These are phyloP conservation scores for Phenganax stokvisi DNA, from an alignment of 92 coral and sea anemone species.

Conservation along the genomic window DNA sequence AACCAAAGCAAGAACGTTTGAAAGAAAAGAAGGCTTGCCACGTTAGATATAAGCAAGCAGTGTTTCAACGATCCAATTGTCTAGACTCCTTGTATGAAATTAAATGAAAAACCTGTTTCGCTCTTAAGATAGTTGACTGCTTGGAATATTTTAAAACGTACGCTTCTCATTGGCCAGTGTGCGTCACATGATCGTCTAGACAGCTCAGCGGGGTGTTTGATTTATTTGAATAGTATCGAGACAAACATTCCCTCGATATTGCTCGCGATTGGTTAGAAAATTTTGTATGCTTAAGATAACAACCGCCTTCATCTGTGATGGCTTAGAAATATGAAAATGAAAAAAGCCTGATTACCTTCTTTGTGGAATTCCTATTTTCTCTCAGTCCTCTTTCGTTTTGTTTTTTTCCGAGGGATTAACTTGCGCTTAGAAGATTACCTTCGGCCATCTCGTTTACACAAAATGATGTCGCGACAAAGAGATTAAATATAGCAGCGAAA, in stretches of 20 bases:
- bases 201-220: slow-evolving; percentile 58
- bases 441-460: not conserved
- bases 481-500: slow-evolving; percentile 25
- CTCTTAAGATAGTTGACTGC: slow-evolving; percentile 47
- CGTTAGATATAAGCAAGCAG: slow-evolving; percentile 44
- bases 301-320: slow-evolving; percentile 21
- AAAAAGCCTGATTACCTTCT: not conserved
- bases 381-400: not conserved
- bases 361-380: not conserved
- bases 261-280: slow-evolving; percentile 9
- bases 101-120: slow-evolving; percentile 25
- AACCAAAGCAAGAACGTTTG: slow-evolving; percentile 19
- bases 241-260: slow-evolving; percentile 37
- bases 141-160: slow-evolving; percentile 59
- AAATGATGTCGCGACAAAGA: slow-evolving; percentile 28
- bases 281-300: slow-evolving; percentile 17
- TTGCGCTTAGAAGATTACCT: slow-evolving; percentile 29
- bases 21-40: slow-evolving; percentile 36
- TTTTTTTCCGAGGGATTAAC: slow-evolving; percentile 24
- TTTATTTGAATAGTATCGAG: slow-evolving; percentile 35
- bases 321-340: slow-evolving; percentile 4
- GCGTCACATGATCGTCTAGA: slow-evolving; percentile 96
- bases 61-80: slow-evolving; percentile 45
- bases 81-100: slow-evolving; percentile 31
- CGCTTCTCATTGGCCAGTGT: slow-evolving; percentile 59